A percentile compares a stretch with the other conserved stretches of the same genome.
These are phyloP conservation scores for Aulostomus chinensis DNA, from an alignment of 2,797 vertebrate species.

Conservation along the genomic window DNA sequence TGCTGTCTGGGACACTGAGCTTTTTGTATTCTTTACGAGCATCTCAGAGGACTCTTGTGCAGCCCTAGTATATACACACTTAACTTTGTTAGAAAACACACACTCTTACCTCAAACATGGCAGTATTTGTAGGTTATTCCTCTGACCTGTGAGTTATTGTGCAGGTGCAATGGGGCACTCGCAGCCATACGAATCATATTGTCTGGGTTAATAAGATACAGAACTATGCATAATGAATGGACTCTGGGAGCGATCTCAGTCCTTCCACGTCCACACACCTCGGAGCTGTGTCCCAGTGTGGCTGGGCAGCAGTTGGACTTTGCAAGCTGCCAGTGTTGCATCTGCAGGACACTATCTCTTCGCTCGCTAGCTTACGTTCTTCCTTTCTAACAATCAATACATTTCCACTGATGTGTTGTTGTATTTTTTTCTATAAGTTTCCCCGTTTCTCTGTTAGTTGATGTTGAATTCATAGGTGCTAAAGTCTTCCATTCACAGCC, in stretches of 20 bases:
- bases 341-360: slow-evolving; percentile 58
- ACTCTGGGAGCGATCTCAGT: slow-evolving; percentile 52
- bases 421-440: slow-evolving; percentile 34
- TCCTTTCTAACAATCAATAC: slow-evolving; percentile 33
- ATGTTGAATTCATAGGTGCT: no score
- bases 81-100: slow-evolving; percentile 21
- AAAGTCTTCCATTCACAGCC: no score
- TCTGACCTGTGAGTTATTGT: slow-evolving; percentile 42
- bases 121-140: slow-evolving; percentile 25
- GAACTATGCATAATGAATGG: slow-evolving; percentile 59
- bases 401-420: slow-evolving; percentile 32
- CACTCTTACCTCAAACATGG: slow-evolving; percentile 3
- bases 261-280: slow-evolving; percentile 54
- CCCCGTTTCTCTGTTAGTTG: neutral
- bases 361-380: slow-evolving; percentile 9
- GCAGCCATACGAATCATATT: slow-evolving; percentile 40
- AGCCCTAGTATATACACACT: slow-evolving; percentile 8
- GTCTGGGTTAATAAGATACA: slow-evolving; percentile 37
- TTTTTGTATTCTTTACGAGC: neutral
- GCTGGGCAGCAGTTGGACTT: slow-evolving; percentile 53
- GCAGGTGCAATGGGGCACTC: slow-evolving; percentile 4
- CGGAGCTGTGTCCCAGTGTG: slow-evolving; percentile 46
- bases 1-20: neutral
- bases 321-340: slow-evolving; percentile 62
- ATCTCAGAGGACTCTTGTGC: neutral